Evolutionary conservation across 2,797 vertebrate species (phyloP).

Genomic region (Diglossa cyanea): DNA sequence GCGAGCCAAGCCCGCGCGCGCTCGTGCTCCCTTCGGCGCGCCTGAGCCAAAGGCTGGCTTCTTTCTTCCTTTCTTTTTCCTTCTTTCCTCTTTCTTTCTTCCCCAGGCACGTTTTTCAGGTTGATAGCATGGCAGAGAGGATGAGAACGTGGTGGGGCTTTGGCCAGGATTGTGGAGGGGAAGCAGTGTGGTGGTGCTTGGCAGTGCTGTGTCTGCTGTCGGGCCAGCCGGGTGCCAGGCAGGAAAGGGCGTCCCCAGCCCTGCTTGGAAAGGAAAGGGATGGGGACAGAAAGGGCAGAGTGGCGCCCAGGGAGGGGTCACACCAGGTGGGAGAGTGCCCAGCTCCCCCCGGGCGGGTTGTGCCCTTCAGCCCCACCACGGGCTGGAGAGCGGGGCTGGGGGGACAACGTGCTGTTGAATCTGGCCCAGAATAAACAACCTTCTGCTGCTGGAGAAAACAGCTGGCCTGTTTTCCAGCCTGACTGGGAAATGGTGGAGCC

Average conservation of each 20-base stretch:
- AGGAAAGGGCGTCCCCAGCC: slow-evolving; percentile 56
- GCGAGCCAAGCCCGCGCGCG: not conserved
- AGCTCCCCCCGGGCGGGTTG: not conserved
- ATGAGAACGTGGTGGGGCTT: accelerated
- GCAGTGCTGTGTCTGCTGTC: not conserved
- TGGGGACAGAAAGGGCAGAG: slow-evolving; percentile 55
- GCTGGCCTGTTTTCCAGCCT: slow-evolving; percentile 33
- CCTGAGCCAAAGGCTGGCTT: not conserved
- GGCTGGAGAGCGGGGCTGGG: not conserved
- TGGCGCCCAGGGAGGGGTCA: not conserved
- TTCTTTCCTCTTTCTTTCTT: not conserved
- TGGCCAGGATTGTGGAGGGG: not conserved
- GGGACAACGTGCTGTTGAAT: not conserved
- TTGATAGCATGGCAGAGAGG: accelerated
- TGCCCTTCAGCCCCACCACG: not conserved
- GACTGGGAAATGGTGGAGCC: slow-evolving; percentile 28
- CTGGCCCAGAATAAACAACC: slow-evolving; percentile 57
- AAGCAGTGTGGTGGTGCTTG: accelerated
- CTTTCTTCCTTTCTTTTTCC: not conserved
- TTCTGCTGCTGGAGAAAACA: slow-evolving; percentile 27
- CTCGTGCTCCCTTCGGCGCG: not conserved
- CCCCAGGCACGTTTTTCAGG: not conserved
- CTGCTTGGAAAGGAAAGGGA: slow-evolving; percentile 3
- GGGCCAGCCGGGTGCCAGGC: slow-evolving; percentile 9
- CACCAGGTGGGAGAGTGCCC: not conserved